Conservation (phyloP, 2,797 vertebrate species). For the Neostethus bicornis region DNA sequence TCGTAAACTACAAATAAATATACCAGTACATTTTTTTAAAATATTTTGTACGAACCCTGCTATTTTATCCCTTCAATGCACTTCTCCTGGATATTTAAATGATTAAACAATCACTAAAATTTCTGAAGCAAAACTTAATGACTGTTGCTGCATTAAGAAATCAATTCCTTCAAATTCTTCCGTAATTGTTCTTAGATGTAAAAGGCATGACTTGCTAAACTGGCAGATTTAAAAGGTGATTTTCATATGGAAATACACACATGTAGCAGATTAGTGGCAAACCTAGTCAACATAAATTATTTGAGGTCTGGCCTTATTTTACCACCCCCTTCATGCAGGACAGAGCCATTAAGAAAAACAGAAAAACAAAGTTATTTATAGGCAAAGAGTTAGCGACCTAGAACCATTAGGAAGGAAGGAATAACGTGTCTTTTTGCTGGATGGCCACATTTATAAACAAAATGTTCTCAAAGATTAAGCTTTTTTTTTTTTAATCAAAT, state of each 20-base stretch:
- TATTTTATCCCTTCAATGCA: not conserved
- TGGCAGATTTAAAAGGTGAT: too few relatives aligned
- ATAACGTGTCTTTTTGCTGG: constrained; percentile 38
- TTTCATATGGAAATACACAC: not conserved
- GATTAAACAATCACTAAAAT: not conserved
- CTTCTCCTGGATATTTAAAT: too few relatives aligned
- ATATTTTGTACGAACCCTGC: too few relatives aligned
- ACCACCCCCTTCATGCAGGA: constrained; percentile 2
- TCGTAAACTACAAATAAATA: too few relatives aligned
- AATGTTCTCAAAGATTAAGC: not conserved
- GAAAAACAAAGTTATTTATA: constrained; percentile 62
- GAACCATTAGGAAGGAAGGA: constrained; percentile 30
- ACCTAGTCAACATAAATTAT: constrained; percentile 7
- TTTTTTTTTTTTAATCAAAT: too few relatives aligned
- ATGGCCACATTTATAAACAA: not conserved
- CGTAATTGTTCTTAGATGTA: too few relatives aligned
- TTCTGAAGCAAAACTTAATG: not conserved
- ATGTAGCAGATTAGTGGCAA: too few relatives aligned
- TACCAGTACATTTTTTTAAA: too few relatives aligned
- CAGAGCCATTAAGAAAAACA: constrained; percentile 35
- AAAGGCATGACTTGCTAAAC: too few relatives aligned
- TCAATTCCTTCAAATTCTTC: too few relatives aligned
- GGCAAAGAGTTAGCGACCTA: constrained; percentile 38
- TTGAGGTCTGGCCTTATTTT: constrained; percentile 4
- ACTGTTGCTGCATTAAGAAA: too few relatives aligned